Evolutionary conservation across 1,140 invertebrate species (phyloP).

Genomic region (Geopemphigus sp.): DNA sequence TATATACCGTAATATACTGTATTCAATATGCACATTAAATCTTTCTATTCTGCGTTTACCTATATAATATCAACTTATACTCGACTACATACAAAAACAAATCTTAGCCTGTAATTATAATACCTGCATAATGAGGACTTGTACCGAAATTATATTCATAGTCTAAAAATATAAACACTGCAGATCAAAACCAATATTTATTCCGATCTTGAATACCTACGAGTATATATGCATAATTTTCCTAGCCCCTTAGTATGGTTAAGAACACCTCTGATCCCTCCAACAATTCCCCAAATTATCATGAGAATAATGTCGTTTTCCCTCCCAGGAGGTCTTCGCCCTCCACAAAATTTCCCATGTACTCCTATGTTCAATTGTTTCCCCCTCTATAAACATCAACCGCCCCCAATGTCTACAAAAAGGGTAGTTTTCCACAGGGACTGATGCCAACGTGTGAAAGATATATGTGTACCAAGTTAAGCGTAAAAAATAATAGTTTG

Average conservation of each 20-base stretch:
- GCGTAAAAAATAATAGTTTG: neutral
- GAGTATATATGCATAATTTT: neutral
- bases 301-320: conserved; percentile 24
- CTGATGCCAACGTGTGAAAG: neutral
- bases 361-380: neutral
- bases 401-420: conserved; percentile 1
- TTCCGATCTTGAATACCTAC: neutral
- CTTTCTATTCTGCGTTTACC: too few species aligned
- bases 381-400: neutral
- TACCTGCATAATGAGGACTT: too few species aligned
- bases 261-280: conserved; percentile 2
- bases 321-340: neutral
- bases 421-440: conserved; percentile 13
- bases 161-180: too few species aligned
- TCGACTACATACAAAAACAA: too few species aligned
- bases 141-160: too few species aligned
- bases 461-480: conserved; percentile 12
- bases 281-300: neutral
- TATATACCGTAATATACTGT: too few species aligned
- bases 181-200: neutral
- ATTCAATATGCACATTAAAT: too few species aligned
- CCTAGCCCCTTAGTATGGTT: neutral
- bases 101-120: too few species aligned
- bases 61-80: too few species aligned
- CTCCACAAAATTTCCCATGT: neutral